phyloP scores from a whole-genome alignment of 2,888 invertebrate species.

The Netelia fuscicornis region DNA sequence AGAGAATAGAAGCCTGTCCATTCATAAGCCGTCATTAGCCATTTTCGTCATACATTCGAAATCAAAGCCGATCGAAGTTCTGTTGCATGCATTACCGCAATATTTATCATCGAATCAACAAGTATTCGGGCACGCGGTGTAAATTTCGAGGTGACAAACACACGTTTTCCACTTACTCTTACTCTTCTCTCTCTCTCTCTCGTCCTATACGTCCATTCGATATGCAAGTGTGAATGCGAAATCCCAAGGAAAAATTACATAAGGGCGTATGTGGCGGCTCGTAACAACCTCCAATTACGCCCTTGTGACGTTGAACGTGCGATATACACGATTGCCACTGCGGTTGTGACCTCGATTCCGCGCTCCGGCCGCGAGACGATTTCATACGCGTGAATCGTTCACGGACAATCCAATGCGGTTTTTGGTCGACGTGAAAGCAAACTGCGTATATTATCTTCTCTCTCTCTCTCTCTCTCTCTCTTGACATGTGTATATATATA shows the following conservation, averaged over 20 bases:
- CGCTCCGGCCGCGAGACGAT: constrained; percentile 32
- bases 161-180: constrained; percentile 18
- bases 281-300: neutral
- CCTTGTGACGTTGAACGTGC: neutral
- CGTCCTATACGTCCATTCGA: neutral
- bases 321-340: constrained; percentile 13
- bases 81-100: constrained; percentile 27
- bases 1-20: constrained; percentile 19
- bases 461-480: neutral
- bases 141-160: constrained; percentile 54
- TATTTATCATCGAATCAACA: constrained; percentile 56
- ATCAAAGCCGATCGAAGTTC: constrained; percentile 32
- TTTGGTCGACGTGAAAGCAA: constrained; percentile 48
- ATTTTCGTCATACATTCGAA: constrained; percentile 29
- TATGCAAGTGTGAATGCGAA: neutral
- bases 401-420: constrained; percentile 53
- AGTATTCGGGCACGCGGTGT: constrained; percentile 36
- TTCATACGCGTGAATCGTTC: constrained; percentile 57
- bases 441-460: constrained; percentile 36
- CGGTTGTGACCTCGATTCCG: constrained; percentile 55
- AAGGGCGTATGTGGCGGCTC: neutral
- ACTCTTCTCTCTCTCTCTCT: neutral
- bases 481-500: constrained; percentile 2
- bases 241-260: too few relatives aligned
- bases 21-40: constrained; percentile 16